Conservation (phyloP, 2,888 invertebrate genomes). For the Caenorhabditis uteleia region DNA sequence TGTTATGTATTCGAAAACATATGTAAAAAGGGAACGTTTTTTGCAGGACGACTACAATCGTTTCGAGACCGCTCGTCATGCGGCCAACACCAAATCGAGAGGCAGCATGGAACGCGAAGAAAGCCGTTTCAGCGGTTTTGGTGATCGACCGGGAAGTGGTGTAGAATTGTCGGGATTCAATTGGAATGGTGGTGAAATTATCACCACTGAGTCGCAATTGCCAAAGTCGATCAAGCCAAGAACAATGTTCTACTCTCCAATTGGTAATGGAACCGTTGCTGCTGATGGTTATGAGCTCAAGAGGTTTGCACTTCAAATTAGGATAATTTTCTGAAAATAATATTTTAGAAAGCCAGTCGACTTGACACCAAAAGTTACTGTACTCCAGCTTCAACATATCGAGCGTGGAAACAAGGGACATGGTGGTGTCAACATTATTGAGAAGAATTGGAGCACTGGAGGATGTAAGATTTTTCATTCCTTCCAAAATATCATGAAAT, state of each 20-base stretch:
- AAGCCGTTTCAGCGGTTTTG: slow-evolving; percentile 65
- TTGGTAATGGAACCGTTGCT: slow-evolving; percentile 64
- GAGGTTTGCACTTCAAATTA: neutral
- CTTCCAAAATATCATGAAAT: neutral
- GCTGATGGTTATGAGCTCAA: slow-evolving; percentile 68
- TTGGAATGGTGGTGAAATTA: slow-evolving; percentile 67
- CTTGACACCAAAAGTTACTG: slow-evolving; percentile 61
- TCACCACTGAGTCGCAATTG: slow-evolving; percentile 56
- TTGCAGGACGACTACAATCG: slow-evolving; percentile 67
- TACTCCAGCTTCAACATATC: slow-evolving; percentile 64
- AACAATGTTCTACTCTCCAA: slow-evolving; percentile 66
- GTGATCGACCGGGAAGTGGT: slow-evolving; percentile 66
- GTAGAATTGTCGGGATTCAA: slow-evolving; percentile 61
- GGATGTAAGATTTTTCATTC: slow-evolving; percentile 36
- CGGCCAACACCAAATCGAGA: slow-evolving; percentile 13
- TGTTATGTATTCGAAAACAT: slow-evolving; percentile 8
- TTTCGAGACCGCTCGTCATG: slow-evolving; percentile 62
- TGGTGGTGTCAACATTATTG: slow-evolving; percentile 61
- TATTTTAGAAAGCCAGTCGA: slow-evolving; percentile 56
- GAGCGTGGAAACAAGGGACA: slow-evolving; percentile 61
- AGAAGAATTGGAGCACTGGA: slow-evolving; percentile 64
- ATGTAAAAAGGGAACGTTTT: neutral
- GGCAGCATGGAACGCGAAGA: slow-evolving; percentile 47
- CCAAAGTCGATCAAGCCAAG: slow-evolving; percentile 62
- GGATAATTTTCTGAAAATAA: neutral